Evolutionary conservation across 2,888 invertebrate species (phyloP).

Genomic region (Diplolepis rosae): DNA sequence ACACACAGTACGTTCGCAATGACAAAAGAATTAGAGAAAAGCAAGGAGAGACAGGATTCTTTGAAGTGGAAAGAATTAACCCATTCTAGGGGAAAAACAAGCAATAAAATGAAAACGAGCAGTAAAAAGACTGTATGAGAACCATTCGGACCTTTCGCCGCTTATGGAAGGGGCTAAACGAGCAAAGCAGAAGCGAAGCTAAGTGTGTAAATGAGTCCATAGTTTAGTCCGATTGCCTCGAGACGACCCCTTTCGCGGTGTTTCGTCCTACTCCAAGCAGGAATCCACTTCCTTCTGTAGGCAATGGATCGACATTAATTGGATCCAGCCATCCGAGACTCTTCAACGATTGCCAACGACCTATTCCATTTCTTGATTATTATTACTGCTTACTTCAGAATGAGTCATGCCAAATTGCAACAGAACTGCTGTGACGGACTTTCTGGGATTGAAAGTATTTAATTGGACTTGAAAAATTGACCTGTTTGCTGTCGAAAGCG

Average conservation of each 20-base stretch:
- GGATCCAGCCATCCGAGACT: constrained; percentile 39
- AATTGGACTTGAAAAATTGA: not conserved
- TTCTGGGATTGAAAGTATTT: not conserved
- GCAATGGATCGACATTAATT: constrained; percentile 50
- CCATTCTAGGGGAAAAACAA: constrained; percentile 68
- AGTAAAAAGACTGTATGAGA: constrained; percentile 74
- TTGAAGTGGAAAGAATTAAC: constrained; percentile 57
- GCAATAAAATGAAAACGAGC: constrained; percentile 73
- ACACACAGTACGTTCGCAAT: not conserved
- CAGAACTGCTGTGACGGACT: too few relatives aligned
- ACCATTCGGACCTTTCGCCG: constrained; percentile 64
- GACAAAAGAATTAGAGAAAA: not conserved
- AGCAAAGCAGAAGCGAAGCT: constrained; percentile 59
- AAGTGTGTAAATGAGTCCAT: constrained; percentile 72
- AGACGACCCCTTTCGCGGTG: constrained; percentile 65
- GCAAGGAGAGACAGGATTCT: not conserved
- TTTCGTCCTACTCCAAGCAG: constrained; percentile 50
- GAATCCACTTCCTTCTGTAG: constrained; percentile 41
- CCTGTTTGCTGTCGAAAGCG: not conserved
- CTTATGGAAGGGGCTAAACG: constrained; percentile 55
- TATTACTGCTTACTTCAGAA: too few relatives aligned
- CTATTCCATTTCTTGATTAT: too few relatives aligned
- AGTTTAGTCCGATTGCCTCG: constrained; percentile 70
- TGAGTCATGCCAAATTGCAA: not conserved
- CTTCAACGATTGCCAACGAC: constrained; percentile 38